Evolutionary conservation across 2,888 invertebrate species (phyloP), one percentile per base, ranked within the genome.

Genomic region (Campaea margaritaria): DNA sequence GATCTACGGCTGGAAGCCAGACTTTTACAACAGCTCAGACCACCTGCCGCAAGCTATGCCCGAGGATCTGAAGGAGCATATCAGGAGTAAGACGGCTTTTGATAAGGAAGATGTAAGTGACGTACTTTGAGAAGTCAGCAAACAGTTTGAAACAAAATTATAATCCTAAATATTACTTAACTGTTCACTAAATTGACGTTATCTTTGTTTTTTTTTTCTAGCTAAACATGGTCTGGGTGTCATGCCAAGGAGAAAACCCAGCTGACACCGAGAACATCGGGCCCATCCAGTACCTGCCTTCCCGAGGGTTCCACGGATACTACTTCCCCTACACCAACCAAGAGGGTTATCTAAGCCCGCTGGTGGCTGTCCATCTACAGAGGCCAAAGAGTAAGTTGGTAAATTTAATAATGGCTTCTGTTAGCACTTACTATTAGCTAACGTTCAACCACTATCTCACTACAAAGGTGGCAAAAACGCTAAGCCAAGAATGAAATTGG

Each of bases 181-280:
- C 31, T 31, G 31, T 31, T 31, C 31, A 31, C 31, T 7, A 1
- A 36, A 0, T 28, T 44, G 13, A 11, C 3, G 15, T 13, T 1
- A 10, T 12, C 36, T 34, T 0, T 14, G 36, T 21, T 16, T 46
- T 15, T 12, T 0, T 38, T 31, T 47, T 86, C 89, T 79, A 96
- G 95, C 86, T 96, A 65, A 95, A 96, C 79, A 97, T 96, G 74
- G 94, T 99, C 69, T 98, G 98, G 96, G 95, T 99, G 12, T 96
- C 97, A 7, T 99, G 99, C 83, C 96, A 97, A 75, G 99, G 99
- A 46, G 98, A 98, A 93, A 97, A 97, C 86, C 96, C 98, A 0
- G 96, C 97, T 0, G 99, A 99, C 89, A 93, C 96, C 61, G 99
- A 99, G 87, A 97, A 98, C 85, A 94, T 99, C 67, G 99, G 98